Conservation (phyloP, 2,888 invertebrate species). For the Latrodectus hesperus region DNA sequence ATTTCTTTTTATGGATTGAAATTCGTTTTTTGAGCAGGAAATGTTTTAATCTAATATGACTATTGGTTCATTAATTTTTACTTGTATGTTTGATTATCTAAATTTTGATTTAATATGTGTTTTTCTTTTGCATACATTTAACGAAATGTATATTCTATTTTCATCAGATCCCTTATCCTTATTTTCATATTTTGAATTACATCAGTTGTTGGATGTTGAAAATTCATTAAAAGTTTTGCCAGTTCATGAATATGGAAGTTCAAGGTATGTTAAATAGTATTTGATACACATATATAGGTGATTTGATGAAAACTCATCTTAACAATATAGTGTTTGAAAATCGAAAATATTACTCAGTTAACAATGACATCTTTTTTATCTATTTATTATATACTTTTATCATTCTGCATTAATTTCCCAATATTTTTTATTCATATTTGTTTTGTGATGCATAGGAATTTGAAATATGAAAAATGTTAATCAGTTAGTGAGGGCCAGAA, state of each 20-base stretch:
- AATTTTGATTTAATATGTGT: neutral
- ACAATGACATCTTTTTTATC: too few species aligned
- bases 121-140: neutral
- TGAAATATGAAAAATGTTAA: too few species aligned
- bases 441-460: too few species aligned
- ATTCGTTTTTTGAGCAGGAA: neutral
- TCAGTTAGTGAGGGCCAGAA: too few species aligned
- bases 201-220: constrained; percentile 32
- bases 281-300: neutral
- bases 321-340: too few species aligned
- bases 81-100: neutral
- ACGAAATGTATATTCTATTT: neutral
- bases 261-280: constrained; percentile 30
- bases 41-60: neutral
- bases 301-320: too few species aligned
- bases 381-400: too few species aligned
- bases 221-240: constrained; percentile 23
- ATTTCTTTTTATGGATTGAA: neutral
- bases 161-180: constrained; percentile 11
- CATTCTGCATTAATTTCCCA: too few species aligned
- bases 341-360: too few species aligned
- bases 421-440: too few species aligned
- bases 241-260: constrained; percentile 19
- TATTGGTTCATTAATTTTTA: neutral
- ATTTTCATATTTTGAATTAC: constrained; percentile 31